phyloP scores from a whole-genome alignment of 2,888 invertebrate species.

The Drosophila atripex region DNA sequence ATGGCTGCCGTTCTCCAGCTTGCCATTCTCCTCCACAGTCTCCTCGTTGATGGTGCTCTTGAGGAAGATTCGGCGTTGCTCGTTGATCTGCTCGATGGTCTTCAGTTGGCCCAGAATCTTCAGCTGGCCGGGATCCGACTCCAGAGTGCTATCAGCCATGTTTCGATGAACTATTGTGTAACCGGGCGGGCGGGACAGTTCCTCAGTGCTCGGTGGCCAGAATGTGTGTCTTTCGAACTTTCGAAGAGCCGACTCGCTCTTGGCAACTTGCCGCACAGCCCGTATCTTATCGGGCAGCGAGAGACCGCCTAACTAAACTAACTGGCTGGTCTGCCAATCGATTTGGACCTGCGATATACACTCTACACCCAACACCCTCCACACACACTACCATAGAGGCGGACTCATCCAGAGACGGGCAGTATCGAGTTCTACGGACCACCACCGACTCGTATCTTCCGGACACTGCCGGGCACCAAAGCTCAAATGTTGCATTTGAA shows the following conservation, averaged over 20 bases:
- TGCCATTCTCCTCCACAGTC: background rate
- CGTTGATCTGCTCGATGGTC: conserved; percentile 76
- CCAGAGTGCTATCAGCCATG: conserved; percentile 8
- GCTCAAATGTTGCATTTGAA: conserved; percentile 37
- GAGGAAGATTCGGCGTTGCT: conserved; percentile 75
- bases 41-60: conserved; percentile 69
- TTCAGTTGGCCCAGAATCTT: conserved; percentile 72
- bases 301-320: conserved; percentile 66
- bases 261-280: conserved; percentile 11
- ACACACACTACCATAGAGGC: no score
- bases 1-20: conserved; percentile 20
- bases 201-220: conserved; percentile 13
- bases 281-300: conserved; percentile 63
- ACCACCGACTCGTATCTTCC: conserved; percentile 4
- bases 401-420: background rate
- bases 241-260: conserved; percentile 6
- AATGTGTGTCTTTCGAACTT: conserved; percentile 11
- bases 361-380: no score
- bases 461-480: conserved; percentile 16
- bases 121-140: conserved; percentile 5
- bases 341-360: conserved; percentile 57
- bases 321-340: conserved; percentile 61
- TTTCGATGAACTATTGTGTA: conserved; percentile 18
- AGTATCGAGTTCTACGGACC: no score
- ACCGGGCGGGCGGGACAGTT: conserved; percentile 19